phyloP scores from a whole-genome alignment of 2,113 vertebrate genomes.

The Clarias macrocephalus region DNA sequence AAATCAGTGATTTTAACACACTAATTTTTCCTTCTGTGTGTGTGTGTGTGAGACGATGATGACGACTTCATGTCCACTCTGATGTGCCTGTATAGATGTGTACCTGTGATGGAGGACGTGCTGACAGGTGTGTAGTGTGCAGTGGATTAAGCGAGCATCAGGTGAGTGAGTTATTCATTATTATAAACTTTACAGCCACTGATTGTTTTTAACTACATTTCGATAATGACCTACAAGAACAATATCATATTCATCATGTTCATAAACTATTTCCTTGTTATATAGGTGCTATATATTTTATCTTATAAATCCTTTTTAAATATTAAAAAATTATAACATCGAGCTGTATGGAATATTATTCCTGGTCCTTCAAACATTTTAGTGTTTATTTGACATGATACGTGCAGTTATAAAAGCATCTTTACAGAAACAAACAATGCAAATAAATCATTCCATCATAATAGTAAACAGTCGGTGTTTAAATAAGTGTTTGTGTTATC shows the following conservation, averaged over 20 bases:
- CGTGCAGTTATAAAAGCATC: background rate
- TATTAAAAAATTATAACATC: background rate
- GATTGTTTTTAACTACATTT: too few relatives aligned
- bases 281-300: background rate
- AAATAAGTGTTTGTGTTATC: background rate
- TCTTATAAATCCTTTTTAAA: background rate
- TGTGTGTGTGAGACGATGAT: background rate
- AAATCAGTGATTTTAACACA: slow-evolving; percentile 35
- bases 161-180: slow-evolving; percentile 18
- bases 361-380: background rate
- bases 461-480: background rate
- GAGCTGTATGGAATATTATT: background rate
- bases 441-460: too few relatives aligned
- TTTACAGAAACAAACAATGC: background rate
- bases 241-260: background rate
- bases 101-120: slow-evolving; percentile 15
- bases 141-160: background rate
- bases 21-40: background rate
- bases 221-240: too few relatives aligned
- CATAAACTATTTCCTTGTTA: background rate
- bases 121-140: slow-evolving; percentile 2
- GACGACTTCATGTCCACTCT: background rate
- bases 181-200: background rate
- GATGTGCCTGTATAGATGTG: slow-evolving; percentile 10
- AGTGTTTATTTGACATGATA: background rate